These are phyloP conservation scores for Calliopsis andreniformis DNA, from an alignment of 1,140 invertebrate species.

Conservation along the genomic window DNA sequence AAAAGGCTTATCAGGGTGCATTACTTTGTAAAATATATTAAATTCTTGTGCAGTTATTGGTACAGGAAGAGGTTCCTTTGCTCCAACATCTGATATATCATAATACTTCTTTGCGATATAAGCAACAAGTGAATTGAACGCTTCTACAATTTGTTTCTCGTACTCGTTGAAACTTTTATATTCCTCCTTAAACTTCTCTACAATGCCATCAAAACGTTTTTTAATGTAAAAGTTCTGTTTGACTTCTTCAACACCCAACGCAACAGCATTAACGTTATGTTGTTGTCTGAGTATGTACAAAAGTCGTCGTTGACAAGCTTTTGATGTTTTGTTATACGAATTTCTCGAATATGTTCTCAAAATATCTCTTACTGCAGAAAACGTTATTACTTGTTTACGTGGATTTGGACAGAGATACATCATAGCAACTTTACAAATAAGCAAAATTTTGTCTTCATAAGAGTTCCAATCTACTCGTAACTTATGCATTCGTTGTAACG, in stretches of 20 bases:
- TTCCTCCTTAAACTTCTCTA: constrained; percentile 71
- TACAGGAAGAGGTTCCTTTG: constrained; percentile 66
- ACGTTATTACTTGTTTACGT: constrained; percentile 79
- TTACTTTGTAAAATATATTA: constrained; percentile 73
- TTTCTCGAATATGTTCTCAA: constrained; percentile 82
- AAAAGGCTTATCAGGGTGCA: constrained; percentile 69
- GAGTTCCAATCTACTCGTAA: constrained; percentile 84
- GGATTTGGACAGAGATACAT: constrained; percentile 84
- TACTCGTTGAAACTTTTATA: constrained; percentile 62
- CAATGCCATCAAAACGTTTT: constrained; percentile 71
- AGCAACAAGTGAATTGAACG: constrained; percentile 74
- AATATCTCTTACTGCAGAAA: constrained; percentile 84
- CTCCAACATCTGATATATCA: constrained; percentile 74
- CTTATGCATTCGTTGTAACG: constrained; percentile 85
- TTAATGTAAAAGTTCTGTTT: constrained; percentile 82
- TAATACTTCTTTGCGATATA: constrained; percentile 79
- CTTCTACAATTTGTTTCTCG: constrained; percentile 69
- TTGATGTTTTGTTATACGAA: constrained; percentile 86
- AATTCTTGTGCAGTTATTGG: constrained; percentile 81
- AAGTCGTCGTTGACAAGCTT: constrained; percentile 86
- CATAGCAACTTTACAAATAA: constrained; percentile 86
- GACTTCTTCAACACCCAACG: constrained; percentile 84
- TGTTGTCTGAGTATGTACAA: constrained; percentile 85
- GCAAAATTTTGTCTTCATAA: constrained; percentile 85
- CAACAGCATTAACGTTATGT: constrained; percentile 82